Percentiles rank a stretch among this genome's conserved stretches.
Conservation (phyloP, 2,888 invertebrate genomes). For the Polietes domitor region DNA sequence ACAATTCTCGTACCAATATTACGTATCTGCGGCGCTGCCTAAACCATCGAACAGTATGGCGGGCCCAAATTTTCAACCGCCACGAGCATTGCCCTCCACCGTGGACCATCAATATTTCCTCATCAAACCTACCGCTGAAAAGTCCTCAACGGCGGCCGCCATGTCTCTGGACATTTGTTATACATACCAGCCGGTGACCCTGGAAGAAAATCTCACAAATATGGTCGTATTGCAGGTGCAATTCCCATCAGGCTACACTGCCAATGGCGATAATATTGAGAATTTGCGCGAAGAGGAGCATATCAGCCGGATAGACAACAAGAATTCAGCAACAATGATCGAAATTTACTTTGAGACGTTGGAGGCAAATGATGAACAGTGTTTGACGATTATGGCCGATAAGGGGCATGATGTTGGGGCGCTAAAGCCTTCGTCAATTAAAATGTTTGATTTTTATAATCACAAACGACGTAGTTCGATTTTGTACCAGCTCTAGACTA, state of each 20-base stretch:
- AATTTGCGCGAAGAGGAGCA: neutral
- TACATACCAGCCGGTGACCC: neutral
- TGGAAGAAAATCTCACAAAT: neutral
- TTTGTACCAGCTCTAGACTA: slow-evolving; percentile 3
- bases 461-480: neutral
- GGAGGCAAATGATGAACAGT: slow-evolving; percentile 13
- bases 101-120: slow-evolving; percentile 84
- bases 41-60: neutral
- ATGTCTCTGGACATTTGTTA: slow-evolving; percentile 6
- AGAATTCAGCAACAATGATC: neutral
- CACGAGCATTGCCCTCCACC: slow-evolving; percentile 85
- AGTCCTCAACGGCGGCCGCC: neutral
- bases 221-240: slow-evolving; percentile 88
- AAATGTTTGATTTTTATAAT: slow-evolving; percentile 36
- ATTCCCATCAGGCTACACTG: slow-evolving; percentile 91
- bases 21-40: neutral
- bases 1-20: slow-evolving; percentile 23
- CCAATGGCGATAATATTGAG: neutral
- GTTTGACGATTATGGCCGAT: slow-evolving; percentile 16
- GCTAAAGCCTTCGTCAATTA: slow-evolving; percentile 5
- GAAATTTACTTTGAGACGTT: slow-evolving; percentile 23
- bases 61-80: neutral
- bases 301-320: neutral
- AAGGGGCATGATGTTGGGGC: neutral
- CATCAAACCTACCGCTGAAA: neutral